Evolutionary conservation across 2,113 vertebrate species (phyloP).

Genomic region (Oreocharis arfaki): DNA sequence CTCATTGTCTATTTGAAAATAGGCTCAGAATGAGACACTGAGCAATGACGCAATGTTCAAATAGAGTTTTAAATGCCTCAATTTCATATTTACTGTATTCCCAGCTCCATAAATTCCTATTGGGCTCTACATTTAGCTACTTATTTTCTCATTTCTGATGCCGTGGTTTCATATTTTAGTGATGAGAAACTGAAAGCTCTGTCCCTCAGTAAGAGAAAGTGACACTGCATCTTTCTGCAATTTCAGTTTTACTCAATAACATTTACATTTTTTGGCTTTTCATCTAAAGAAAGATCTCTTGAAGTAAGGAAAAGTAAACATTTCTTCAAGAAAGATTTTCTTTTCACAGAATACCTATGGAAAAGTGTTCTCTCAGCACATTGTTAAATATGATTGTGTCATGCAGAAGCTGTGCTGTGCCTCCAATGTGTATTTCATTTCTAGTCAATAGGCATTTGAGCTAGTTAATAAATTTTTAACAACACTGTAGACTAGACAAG

Average conservation of each 20-base stretch:
- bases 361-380: slow-evolving; percentile 76
- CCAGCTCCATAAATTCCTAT: slow-evolving; percentile 45
- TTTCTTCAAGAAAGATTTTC: slow-evolving; percentile 41
- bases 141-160: slow-evolving; percentile 27
- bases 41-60: neutral
- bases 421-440: slow-evolving; percentile 79
- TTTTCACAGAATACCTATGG: slow-evolving; percentile 2
- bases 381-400: slow-evolving; percentile 78
- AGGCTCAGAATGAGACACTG: slow-evolving; percentile 11
- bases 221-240: neutral
- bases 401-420: slow-evolving; percentile 69
- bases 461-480: slow-evolving; percentile 87
- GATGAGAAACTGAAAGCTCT: slow-evolving; percentile 20
- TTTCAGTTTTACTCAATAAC: neutral
- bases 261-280: slow-evolving; percentile 41
- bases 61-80: neutral
- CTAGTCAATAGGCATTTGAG: slow-evolving; percentile 76
- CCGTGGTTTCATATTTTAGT: slow-evolving; percentile 44
- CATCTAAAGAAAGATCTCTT: neutral
- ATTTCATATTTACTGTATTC: slow-evolving; percentile 27
- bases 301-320: slow-evolving; percentile 40
- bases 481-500: slow-evolving; percentile 70
- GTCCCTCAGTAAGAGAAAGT: slow-evolving; percentile 13
- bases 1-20: neutral
- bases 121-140: neutral